Evolutionary conservation across 2,888 invertebrate genomes (phyloP).

Genomic region (Calameuta pallipes): DNA sequence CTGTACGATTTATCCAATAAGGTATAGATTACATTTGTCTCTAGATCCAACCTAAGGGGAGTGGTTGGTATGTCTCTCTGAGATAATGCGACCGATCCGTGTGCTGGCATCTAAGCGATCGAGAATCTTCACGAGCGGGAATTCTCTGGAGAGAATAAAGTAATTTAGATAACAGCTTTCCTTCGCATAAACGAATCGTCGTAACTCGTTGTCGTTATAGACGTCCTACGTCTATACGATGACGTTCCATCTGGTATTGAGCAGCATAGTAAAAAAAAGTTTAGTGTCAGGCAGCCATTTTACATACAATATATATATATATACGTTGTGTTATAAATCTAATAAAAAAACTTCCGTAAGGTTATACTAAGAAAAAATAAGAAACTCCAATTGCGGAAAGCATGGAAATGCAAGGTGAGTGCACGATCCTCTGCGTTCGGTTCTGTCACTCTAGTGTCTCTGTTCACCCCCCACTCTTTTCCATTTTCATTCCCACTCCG

Average conservation of each 20-base stretch:
- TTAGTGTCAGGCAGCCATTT: neutral
- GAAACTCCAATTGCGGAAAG: neutral
- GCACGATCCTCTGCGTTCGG: neutral
- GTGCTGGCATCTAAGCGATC: neutral
- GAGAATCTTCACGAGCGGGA: neutral
- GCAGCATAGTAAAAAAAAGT: neutral
- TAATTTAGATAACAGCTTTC: slow-evolving; percentile 49
- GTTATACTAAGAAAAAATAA: neutral
- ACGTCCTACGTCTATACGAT: neutral
- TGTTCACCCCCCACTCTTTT: slow-evolving; percentile 12
- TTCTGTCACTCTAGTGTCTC: slow-evolving; percentile 10
- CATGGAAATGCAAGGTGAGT: neutral
- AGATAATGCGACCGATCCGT: neutral
- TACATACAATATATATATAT: neutral
- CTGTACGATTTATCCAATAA: neutral
- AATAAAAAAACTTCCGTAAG: neutral
- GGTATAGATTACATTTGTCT: neutral
- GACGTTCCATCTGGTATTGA: neutral
- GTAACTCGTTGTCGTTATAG: neutral
- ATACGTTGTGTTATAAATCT: neutral
- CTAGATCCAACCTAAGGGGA: neutral
- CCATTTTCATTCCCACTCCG: slow-evolving; percentile 12
- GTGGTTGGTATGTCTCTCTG: neutral
- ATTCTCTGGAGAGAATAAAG: slow-evolving; percentile 44
- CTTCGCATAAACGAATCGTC: slow-evolving; percentile 8